A percentile compares a stretch with the other conserved stretches of the same genome.
These are phyloP conservation scores for Microtus richardsoni DNA, from an alignment of 2,113 vertebrate species.

Conservation along the genomic window DNA sequence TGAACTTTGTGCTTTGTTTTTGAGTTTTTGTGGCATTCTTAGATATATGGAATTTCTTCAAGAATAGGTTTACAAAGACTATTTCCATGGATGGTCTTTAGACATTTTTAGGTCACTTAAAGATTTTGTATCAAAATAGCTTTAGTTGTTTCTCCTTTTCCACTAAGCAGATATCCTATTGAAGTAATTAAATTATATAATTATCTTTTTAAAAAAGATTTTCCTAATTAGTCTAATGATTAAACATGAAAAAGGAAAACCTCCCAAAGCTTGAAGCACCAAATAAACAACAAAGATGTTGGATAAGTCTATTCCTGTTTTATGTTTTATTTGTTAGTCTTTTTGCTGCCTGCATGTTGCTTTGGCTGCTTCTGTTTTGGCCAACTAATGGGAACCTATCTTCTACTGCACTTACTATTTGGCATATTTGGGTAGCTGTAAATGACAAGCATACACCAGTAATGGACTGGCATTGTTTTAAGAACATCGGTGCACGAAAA, in stretches of 20 bases:
- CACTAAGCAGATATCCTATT: background rate
- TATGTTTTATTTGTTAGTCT: background rate
- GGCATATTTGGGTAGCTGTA: background rate
- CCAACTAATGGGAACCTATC: background rate
- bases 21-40: conserved; percentile 55
- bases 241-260: background rate
- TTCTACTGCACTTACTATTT: background rate
- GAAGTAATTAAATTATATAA: background rate
- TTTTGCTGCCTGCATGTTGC: background rate
- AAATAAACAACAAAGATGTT: background rate
- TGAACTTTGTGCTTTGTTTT: conserved; percentile 60
- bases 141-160: background rate
- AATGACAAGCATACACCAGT: background rate
- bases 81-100: background rate
- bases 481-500: background rate
- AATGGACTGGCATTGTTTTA: background rate
- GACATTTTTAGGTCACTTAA: background rate
- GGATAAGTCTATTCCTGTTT: background rate
- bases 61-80: conserved; percentile 52
- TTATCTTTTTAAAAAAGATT: background rate
- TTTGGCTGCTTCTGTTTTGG: background rate
- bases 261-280: background rate
- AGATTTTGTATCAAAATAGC: conserved; percentile 27
- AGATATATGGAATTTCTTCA: conserved; percentile 19
- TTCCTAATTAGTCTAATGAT: background rate